A percentile compares a stretch with the other conserved stretches of the same genome.
These are phyloP conservation scores for Lithobates sylvaticus DNA, from an alignment of 2,797 vertebrate species.

Conservation along the genomic window DNA sequence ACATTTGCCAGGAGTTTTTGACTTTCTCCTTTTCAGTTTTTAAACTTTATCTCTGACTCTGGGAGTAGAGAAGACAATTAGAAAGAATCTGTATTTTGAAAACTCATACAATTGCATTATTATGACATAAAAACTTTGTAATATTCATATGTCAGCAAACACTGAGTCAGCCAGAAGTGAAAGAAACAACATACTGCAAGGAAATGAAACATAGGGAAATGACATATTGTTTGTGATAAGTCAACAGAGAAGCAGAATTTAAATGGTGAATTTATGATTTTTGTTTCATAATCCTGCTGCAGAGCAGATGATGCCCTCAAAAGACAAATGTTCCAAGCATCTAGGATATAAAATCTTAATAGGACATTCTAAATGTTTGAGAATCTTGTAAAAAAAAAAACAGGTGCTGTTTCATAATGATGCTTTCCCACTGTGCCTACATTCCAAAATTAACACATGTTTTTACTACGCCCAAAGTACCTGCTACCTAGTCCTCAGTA, in stretches of 20 bases:
- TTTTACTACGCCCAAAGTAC: slow-evolving; percentile 21
- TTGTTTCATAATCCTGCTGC: slow-evolving; percentile 34
- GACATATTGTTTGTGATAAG: slow-evolving; percentile 47
- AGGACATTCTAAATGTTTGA: slow-evolving; percentile 60
- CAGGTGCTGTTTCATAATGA: slow-evolving; percentile 60
- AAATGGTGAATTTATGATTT: slow-evolving; percentile 53
- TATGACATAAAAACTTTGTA: slow-evolving; percentile 12
- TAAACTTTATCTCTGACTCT: background rate
- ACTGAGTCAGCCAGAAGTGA: slow-evolving; percentile 23
- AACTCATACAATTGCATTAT: slow-evolving; percentile 15
- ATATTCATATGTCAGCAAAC: slow-evolving; percentile 12
- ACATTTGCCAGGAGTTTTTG: background rate
- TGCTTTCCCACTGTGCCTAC: slow-evolving; percentile 47
- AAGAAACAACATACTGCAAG: slow-evolving; percentile 5
- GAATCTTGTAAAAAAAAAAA: slow-evolving; percentile 55
- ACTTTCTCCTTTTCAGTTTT: background rate
- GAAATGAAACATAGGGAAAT: slow-evolving; percentile 33
- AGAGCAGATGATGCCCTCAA: slow-evolving; percentile 57
- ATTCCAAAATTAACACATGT: slow-evolving; percentile 55
- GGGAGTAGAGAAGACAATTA: background rate
- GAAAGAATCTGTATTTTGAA: background rate
- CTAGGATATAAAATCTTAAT: slow-evolving; percentile 60
- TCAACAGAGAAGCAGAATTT: slow-evolving; percentile 33
- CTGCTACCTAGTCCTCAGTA: slow-evolving; percentile 29
- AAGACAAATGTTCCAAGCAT: slow-evolving; percentile 60